Evolutionary conservation across 2,113 vertebrate genomes (phyloP).

Genomic region (Dicerorhinus sumatrensis): DNA sequence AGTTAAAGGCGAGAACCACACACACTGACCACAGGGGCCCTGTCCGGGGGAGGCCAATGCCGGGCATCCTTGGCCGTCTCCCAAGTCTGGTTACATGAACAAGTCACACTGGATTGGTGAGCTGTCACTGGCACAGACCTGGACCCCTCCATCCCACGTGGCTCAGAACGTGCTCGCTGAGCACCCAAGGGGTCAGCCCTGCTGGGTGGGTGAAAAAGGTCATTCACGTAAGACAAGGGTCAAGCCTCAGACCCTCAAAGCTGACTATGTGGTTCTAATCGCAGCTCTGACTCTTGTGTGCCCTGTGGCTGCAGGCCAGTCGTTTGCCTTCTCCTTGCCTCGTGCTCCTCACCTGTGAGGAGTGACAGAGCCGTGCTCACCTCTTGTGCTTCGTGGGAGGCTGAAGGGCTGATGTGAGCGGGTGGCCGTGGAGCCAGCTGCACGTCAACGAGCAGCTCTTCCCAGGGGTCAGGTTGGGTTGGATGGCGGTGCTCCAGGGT

Average conservation of each 20-base stretch:
- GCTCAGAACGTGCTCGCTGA: not conserved
- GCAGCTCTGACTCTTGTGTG: not conserved
- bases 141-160: not conserved
- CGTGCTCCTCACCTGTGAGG: not conserved
- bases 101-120: not conserved
- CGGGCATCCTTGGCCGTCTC: not conserved
- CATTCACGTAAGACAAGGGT: not conserved
- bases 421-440: too few relatives aligned
- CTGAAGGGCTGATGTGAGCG: not conserved
- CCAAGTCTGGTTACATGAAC: too few relatives aligned
- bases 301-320: not conserved
- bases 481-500: fast-evolving
- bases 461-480: not conserved
- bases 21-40: not conserved
- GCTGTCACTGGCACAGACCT: too few relatives aligned
- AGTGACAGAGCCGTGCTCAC: not conserved
- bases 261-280: not conserved
- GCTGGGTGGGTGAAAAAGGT: not conserved
- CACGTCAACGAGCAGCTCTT: not conserved
- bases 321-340: not conserved
- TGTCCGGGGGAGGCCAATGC: not conserved
- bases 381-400: not conserved
- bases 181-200: not conserved
- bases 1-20: not conserved
- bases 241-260: not conserved